Percentiles rank a stretch among this genome's conserved stretches.
Evolutionary conservation across 2,888 invertebrate species (phyloP).

Genomic region (Dione vanillae): DNA sequence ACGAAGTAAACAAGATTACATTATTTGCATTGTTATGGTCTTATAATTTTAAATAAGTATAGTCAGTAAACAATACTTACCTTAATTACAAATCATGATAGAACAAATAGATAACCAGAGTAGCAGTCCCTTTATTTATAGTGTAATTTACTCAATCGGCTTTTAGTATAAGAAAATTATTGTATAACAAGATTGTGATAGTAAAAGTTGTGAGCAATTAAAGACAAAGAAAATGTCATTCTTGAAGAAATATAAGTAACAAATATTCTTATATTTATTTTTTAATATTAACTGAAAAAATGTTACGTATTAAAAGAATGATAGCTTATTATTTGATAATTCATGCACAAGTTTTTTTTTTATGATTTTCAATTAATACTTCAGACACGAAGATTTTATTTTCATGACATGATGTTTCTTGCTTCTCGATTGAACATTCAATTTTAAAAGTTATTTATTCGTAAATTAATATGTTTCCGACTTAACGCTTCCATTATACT

Average conservation of each 20-base stretch:
- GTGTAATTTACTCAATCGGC: constrained; percentile 8
- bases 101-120: not conserved
- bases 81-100: constrained; percentile 15
- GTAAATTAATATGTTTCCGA: too few relatives aligned
- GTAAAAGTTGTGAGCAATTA: not conserved
- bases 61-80: not conserved
- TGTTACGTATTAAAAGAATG: too few relatives aligned
- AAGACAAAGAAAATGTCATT: not conserved
- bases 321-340: too few relatives aligned
- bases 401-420: too few relatives aligned
- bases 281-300: too few relatives aligned
- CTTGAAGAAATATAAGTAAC: not conserved
- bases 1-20: not conserved
- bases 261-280: not conserved
- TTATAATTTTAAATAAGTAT: constrained; percentile 7
- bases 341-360: too few relatives aligned
- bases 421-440: too few relatives aligned
- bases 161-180: not conserved
- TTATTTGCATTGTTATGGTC: not conserved
- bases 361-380: too few relatives aligned
- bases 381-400: too few relatives aligned
- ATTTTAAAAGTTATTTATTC: too few relatives aligned
- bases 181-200: not conserved
- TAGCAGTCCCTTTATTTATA: not conserved
- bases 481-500: not conserved